Percentiles rank a stretch among this genome's conserved stretches.
Conservation (phyloP, 2,113 vertebrate species). For the Paratilapia polleni region DNA sequence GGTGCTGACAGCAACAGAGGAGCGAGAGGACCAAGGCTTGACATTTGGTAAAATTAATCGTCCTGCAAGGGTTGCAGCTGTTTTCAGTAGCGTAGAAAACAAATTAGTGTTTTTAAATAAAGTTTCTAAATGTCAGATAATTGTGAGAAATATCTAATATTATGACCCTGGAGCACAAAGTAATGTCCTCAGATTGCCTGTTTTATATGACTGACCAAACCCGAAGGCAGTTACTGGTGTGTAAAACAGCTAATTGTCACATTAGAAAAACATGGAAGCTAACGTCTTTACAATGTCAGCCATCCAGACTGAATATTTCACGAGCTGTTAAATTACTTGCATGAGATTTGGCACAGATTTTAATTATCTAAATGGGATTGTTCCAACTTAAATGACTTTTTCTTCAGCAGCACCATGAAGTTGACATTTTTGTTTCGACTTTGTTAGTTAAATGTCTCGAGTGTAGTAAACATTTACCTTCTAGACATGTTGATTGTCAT, state of each 20-base stretch:
- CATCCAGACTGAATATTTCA: neutral
- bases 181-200: neutral
- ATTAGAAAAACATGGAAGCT: neutral
- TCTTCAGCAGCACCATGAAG: too few species aligned
- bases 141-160: neutral
- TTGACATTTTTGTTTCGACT: too few species aligned
- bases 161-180: neutral
- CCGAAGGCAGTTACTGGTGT: neutral
- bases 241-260: neutral
- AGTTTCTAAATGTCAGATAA: neutral
- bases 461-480: too few species aligned
- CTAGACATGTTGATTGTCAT: too few species aligned
- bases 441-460: too few species aligned
- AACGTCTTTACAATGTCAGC: neutral
- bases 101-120: neutral
- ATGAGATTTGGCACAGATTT: too few species aligned
- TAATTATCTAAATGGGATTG: too few species aligned
- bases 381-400: too few species aligned
- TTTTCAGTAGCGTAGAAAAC: neutral
- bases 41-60: neutral
- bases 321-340: neutral
- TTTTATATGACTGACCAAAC: constrained; percentile 1
- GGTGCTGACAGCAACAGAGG: neutral
- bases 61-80: neutral
- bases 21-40: neutral